Evolutionary conservation across 1,140 invertebrate species (phyloP), one percentile per base, ranked within the genome.

Genomic region (Macrostomum lignano): DNA sequence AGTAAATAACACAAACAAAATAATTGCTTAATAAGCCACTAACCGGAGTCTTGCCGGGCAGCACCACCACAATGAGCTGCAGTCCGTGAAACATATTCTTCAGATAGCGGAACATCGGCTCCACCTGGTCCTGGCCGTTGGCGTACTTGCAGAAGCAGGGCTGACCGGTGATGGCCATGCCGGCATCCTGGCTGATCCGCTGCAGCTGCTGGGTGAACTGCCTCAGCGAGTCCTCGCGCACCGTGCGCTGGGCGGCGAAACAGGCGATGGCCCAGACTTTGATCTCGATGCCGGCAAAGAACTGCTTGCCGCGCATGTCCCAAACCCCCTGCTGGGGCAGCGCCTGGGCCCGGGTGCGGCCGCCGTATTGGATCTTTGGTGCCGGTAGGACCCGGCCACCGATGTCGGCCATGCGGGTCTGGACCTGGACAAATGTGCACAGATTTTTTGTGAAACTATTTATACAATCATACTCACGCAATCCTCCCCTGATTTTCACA

Each of bases 221-320:
- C 37, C 73, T 69, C 30, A 94, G 61, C 0, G 86, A 75, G 62
- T 96, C 84, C 55, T 98, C 91, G 21, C 84, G 65, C 7, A 94
- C 86, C 4, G 81, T 93, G 42, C 86, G 65, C 55, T 94, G 86
- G 1, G 88, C 86, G 1, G 91, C 91, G 59, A 98, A 98, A 53
- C 91, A 98, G 25, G 88, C 88, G 42, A 98, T 96, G 1, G 91
- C 91, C 91, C 91, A 98, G 7, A 93, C 81, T 38, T 84, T 65
- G 38, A 98, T 94, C 61, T 98, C 88, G 3, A 96, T 86, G 21
- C 91, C 91, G 30, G 81, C 93, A 55, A 91, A 94, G 60, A 98
- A 96, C 60, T 98, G 88, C 53, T 98, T 98, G 9, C 88, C 88
- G 35, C 91, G 66, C 91, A 98, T 98, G 55, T 98, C 91, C 91